These are phyloP conservation scores for Mergus octosetaceus DNA, from an alignment of 2,797 vertebrate genomes.

Conservation along the genomic window DNA sequence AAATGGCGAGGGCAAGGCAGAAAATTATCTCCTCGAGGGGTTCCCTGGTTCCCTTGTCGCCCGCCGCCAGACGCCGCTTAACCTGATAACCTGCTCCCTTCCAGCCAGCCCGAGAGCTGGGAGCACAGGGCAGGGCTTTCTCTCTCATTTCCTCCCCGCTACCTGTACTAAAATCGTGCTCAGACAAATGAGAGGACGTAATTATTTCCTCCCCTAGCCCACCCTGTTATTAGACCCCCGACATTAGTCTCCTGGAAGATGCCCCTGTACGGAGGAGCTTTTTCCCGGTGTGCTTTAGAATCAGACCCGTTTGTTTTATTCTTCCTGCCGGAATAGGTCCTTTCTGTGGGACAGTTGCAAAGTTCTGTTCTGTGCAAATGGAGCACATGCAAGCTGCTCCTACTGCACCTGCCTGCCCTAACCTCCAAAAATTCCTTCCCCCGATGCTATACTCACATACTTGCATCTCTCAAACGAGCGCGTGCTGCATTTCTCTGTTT, in stretches of 20 bases:
- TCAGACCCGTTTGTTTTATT: neutral
- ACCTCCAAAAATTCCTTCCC: neutral
- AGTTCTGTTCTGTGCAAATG: neutral
- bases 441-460: neutral
- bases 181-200: neutral
- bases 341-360: neutral
- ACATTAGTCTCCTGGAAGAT: neutral
- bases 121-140: neutral
- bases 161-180: accelerated
- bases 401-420: neutral
- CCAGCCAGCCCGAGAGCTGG: neutral
- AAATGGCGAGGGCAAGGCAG: neutral
- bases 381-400: accelerated
- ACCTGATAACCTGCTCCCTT: neutral
- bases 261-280: neutral
- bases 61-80: neutral
- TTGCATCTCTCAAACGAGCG: neutral
- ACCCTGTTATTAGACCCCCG: accelerated
- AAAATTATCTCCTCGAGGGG: accelerated
- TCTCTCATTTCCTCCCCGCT: neutral
- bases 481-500: neutral
- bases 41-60: too few species aligned
- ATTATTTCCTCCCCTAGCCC: neutral
- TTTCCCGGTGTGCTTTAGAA: accelerated
- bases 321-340: accelerated